Evolutionary conservation across 2,113 vertebrate genomes (phyloP).

Genomic region (Brienomyrus longianalis): DNA sequence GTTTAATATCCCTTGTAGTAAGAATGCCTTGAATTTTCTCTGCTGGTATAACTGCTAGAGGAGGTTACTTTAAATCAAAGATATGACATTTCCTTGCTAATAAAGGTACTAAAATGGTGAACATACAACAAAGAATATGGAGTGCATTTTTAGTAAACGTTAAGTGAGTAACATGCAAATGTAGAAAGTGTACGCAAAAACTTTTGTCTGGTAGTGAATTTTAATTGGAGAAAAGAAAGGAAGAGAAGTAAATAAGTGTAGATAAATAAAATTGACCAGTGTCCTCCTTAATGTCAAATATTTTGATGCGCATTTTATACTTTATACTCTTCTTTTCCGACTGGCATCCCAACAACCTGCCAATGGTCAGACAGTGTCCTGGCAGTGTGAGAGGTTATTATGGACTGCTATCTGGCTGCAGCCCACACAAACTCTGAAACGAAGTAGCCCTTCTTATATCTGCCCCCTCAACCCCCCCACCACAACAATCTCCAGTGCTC

Average conservation of each 20-base stretch:
- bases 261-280: not conserved
- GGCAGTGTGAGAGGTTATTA: not conserved
- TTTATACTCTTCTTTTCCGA: not conserved
- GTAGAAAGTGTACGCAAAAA: too few species aligned
- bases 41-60: too few species aligned
- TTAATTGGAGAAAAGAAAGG: not conserved
- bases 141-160: too few species aligned
- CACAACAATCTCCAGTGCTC: not conserved
- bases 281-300: not conserved
- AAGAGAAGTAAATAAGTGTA: not conserved
- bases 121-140: too few species aligned
- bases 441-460: not conserved
- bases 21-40: too few species aligned
- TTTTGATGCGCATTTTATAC: not conserved
- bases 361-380: not conserved
- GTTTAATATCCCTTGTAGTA: too few species aligned
- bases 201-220: not conserved
- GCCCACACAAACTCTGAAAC: not conserved
- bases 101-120: too few species aligned
- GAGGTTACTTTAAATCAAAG: too few species aligned
- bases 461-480: not conserved
- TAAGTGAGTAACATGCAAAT: too few species aligned
- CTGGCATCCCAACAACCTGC: not conserved
- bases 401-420: not conserved
- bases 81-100: too few species aligned